A percentile compares a stretch with the other conserved stretches of the same genome.
phyloP scores from a whole-genome alignment of 1,140 invertebrate species.

The Dufourea novaeangliae region DNA sequence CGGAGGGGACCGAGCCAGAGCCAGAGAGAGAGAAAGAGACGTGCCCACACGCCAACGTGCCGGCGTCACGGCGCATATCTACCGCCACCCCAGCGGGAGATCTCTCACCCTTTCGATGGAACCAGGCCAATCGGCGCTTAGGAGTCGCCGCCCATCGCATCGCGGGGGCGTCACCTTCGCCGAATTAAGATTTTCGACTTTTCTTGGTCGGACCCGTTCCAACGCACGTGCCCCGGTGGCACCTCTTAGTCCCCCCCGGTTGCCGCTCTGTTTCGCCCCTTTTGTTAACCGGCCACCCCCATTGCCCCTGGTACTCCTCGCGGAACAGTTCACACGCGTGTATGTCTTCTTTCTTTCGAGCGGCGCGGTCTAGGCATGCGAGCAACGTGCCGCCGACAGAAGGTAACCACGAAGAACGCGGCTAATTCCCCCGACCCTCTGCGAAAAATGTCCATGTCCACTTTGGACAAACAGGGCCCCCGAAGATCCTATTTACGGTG shows the following conservation, averaged over 20 bases:
- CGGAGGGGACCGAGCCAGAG: conserved; percentile 36
- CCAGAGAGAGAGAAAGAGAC: too few relatives aligned
- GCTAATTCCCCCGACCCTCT: conserved; percentile 60
- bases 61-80: conserved; percentile 71
- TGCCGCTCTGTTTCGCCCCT: not conserved
- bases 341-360: not conserved
- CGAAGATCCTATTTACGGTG: too few relatives aligned
- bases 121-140: conserved; percentile 75
- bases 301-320: not conserved
- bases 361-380: conserved; percentile 20
- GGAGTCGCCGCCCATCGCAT: conserved; percentile 72
- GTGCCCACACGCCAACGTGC: conserved; percentile 65
- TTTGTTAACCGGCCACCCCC: conserved; percentile 15
- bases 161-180: conserved; percentile 74
- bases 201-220: conserved; percentile 59
- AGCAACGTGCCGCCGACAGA: conserved; percentile 11
- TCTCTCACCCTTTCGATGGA: conserved; percentile 69
- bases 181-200: conserved; percentile 82
- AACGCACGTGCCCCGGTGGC: not conserved
- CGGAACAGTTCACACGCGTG: conserved; percentile 21
- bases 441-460: not conserved
- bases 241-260: too few relatives aligned
- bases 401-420: conserved; percentile 44
- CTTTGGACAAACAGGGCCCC: not conserved
- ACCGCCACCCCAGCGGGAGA: conserved; percentile 64